Conservation (phyloP, 1,140 invertebrate species). For the Magallana gigas region DNA sequence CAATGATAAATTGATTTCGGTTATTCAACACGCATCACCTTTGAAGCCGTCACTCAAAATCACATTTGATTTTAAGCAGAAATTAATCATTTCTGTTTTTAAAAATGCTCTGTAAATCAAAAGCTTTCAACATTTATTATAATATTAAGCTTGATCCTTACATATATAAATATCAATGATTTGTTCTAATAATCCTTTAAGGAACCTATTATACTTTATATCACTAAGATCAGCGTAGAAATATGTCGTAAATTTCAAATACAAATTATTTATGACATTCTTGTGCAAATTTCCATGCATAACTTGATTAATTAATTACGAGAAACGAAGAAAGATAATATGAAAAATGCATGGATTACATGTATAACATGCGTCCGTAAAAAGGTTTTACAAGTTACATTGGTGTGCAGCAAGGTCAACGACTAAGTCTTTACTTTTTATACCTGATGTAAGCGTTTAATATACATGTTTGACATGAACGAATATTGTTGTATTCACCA, state of each 20-base stretch:
- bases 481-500: background rate
- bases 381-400: background rate
- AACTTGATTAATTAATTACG: background rate
- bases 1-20: too few relatives aligned
- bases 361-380: background rate
- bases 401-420: constrained; percentile 7
- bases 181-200: too few relatives aligned
- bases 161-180: too few relatives aligned
- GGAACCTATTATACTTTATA: too few relatives aligned
- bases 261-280: background rate
- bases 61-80: too few relatives aligned
- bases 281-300: background rate
- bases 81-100: too few relatives aligned
- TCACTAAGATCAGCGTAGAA: too few relatives aligned
- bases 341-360: background rate
- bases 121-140: too few relatives aligned
- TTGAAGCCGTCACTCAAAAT: too few relatives aligned
- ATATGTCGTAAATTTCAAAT: background rate
- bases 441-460: background rate
- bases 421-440: constrained; percentile 14
- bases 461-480: background rate
- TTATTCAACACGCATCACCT: too few relatives aligned
- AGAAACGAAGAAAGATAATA: background rate
- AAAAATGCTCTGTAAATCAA: too few relatives aligned
- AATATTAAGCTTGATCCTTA: too few relatives aligned